Percentiles rank a stretch among this genome's conserved stretches.
phyloP scores from a whole-genome alignment of 1,140 invertebrate genomes.

The Luehdorfia chinensis region DNA sequence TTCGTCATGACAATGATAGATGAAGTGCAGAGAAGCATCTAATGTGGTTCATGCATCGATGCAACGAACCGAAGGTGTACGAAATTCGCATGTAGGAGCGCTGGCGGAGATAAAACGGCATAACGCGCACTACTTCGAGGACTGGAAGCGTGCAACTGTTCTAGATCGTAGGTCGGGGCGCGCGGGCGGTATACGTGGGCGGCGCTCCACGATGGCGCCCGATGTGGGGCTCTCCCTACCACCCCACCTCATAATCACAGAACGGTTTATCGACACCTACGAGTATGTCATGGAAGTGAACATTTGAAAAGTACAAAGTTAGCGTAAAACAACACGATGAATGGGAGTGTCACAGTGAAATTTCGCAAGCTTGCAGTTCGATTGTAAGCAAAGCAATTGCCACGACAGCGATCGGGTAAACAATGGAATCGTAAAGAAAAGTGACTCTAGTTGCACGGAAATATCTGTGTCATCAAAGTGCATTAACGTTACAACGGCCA shows the following conservation, averaged over 20 bases:
- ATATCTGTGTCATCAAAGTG: neutral
- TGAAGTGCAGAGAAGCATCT: conserved; percentile 68
- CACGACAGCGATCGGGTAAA: neutral
- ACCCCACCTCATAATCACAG: conserved; percentile 56
- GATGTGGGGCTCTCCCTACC: conserved; percentile 45
- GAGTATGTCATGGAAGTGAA: conserved; percentile 29
- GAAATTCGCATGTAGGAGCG: conserved; percentile 57
- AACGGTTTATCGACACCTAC: conserved; percentile 59
- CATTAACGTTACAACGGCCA: neutral
- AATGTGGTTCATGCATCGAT: conserved; percentile 69
- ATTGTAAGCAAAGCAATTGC: neutral
- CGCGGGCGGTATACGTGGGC: conserved; percentile 28
- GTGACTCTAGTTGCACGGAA: neutral
- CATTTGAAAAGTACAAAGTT: conserved; percentile 14
- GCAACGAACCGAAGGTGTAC: conserved; percentile 67
- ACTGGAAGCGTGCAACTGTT: conserved; percentile 64
- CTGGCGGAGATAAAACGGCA: conserved; percentile 54
- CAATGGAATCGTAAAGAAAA: neutral
- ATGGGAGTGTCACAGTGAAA: conserved; percentile 15
- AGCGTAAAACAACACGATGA: conserved; percentile 6
- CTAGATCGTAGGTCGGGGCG: conserved; percentile 22
- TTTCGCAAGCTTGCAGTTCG: conserved; percentile 17
- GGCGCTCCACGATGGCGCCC: conserved; percentile 48
- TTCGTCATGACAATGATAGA: conserved; percentile 33
- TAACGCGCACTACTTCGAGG: conserved; percentile 58